Conservation (phyloP, 2,888 invertebrate species). For the Myathropa florea region DNA sequence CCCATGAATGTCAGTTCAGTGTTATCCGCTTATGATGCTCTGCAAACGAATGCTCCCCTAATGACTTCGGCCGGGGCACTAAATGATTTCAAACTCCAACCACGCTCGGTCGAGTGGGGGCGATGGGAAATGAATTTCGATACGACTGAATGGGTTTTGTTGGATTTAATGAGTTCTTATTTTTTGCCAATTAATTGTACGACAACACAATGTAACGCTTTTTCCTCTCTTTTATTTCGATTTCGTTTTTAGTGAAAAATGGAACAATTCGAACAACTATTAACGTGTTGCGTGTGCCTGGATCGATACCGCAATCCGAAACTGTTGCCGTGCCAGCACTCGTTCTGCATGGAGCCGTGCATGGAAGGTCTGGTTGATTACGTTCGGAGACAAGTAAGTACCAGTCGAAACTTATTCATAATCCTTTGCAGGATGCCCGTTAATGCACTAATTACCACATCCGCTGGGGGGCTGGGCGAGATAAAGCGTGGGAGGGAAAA, state of each 20-base stretch:
- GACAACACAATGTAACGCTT: not conserved
- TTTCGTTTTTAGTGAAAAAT: slow-evolving; percentile 82
- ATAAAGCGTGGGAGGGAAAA: no score
- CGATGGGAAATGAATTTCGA: not conserved
- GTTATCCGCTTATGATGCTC: slow-evolving; percentile 18
- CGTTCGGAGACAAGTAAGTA: slow-evolving; percentile 91
- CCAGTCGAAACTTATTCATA: not conserved
- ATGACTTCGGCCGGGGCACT: slow-evolving; percentile 16
- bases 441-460: slow-evolving; percentile 24
- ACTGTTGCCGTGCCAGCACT: slow-evolving; percentile 99
- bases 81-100: not conserved
- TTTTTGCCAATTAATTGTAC: not conserved
- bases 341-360: slow-evolving; percentile 99
- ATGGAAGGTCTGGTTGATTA: slow-evolving; percentile 98
- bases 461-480: not conserved
- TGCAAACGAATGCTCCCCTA: not conserved
- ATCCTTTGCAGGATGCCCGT: not conserved
- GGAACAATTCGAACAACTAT: slow-evolving; percentile 98
- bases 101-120: not conserved
- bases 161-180: not conserved
- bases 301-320: slow-evolving; percentile 99
- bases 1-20: not conserved
- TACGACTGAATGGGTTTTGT: not conserved
- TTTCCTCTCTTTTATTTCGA: not conserved
- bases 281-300: slow-evolving; percentile 98